Base-by-base conservation (phyloP, 2,113 vertebrate species). In the Orcinus orca region DNA sequence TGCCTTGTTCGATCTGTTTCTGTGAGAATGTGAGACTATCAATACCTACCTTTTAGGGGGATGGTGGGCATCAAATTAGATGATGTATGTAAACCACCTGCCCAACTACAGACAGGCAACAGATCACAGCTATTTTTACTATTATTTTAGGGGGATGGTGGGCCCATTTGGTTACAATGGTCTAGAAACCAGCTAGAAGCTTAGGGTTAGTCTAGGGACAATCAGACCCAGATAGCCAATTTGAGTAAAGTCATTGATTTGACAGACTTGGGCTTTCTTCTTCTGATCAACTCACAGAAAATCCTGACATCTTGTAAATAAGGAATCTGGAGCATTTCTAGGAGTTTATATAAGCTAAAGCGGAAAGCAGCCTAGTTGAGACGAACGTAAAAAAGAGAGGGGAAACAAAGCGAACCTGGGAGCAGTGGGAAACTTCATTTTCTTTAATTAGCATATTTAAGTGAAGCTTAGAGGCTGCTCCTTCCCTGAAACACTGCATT, bases 371-470 rank as follows among this genome's bases (percentile, higher is more conserved):
- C 38, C 62, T 79, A 82, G 3, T 58, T 95, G n/a, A 96, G 53
- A 65, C 50, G 65, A 96, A 87, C 76, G 80, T 70, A 93, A 93
- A 97, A 98, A 94, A 81, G 31, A 88, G 93, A 85, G 53, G 62
- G 81, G 97, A 98, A 97, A 96, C 93, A 98, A 98, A 98, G 88
- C 95, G 95, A 98, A 97, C 97, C 87, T 88, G 87, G 93, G 96
- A 97, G 86, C 88, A 80, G 77, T 92, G 68, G 0, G 1, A 97
- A 97, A 88, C 84, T 97, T 97, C 92, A 97, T 97, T 98, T 98
- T 93, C 95, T 97, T 94, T 96, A 85, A 29, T 98, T 98, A 98
- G 77, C 97, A 97, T 97, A 98, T 98, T 97, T 96, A 98, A 98
- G 96, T 91, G 95, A 97, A 96, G 67, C 93, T 98, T 97, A 97